Evolutionary conservation across 2,113 vertebrate genomes (phyloP).

Genomic region (Gadus chalcogrammus): DNA sequence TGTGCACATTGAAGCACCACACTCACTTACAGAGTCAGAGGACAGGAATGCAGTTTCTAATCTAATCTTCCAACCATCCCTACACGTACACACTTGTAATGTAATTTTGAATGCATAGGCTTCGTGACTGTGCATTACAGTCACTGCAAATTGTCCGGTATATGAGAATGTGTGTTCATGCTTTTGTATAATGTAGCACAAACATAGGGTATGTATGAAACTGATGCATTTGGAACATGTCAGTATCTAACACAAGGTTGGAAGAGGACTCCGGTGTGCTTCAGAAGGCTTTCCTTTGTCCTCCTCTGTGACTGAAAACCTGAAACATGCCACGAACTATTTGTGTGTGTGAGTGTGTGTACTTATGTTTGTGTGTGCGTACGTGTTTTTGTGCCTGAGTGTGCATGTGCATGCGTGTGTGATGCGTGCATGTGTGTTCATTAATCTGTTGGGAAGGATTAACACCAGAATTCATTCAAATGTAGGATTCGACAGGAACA

Average conservation of each 20-base stretch:
- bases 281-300: too few relatives aligned
- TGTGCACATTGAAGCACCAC: neutral
- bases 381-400: neutral
- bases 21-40: neutral
- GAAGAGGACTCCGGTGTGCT: conserved; percentile 48
- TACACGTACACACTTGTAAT: neutral
- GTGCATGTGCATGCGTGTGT: neutral
- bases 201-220: neutral
- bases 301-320: too few relatives aligned
- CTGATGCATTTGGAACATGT: conserved; percentile 9
- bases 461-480: too few relatives aligned
- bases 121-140: neutral
- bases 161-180: neutral
- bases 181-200: conserved; percentile 7
- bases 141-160: conserved; percentile 1
- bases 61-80: neutral
- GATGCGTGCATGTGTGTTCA: too few relatives aligned
- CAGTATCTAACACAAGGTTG: conserved; percentile 50
- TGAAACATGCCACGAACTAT: too few relatives aligned
- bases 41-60: neutral
- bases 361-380: conserved; percentile 1
- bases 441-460: too few relatives aligned
- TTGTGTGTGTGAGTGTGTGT: neutral
- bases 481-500: too few relatives aligned
- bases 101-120: too few relatives aligned